Evolutionary conservation across 1,140 invertebrate genomes (phyloP).

Genomic region (Aporrectodea caliginosa): DNA sequence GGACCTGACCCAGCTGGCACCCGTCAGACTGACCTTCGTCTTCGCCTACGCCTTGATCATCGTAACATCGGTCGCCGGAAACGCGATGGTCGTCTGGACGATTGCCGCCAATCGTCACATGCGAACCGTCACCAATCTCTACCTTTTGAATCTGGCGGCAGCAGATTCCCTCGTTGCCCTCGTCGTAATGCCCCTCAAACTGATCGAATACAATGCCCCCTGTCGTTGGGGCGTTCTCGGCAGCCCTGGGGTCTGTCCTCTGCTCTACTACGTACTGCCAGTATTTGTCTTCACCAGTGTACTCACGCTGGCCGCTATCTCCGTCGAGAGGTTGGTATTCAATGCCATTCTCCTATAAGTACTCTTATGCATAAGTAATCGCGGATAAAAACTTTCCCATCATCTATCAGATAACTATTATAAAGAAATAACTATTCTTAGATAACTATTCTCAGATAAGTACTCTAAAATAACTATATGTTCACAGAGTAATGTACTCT

Average conservation of each 20-base stretch:
- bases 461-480: no score
- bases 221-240: conserved; percentile 52
- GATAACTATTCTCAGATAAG: no score
- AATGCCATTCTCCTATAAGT: no score
- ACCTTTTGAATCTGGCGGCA: conserved; percentile 58
- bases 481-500: no score
- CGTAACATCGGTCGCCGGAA: conserved; percentile 50
- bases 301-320: conserved; percentile 57
- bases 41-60: conserved; percentile 51
- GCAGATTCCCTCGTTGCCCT: conserved; percentile 56
- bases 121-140: conserved; percentile 60
- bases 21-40: conserved; percentile 38
- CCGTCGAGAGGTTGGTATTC: conserved; percentile 57
- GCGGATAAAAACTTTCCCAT: no score
- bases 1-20: neutral
- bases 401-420: no score
- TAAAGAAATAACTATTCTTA: no score
- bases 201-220: conserved; percentile 57
- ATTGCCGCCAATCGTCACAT: conserved; percentile 54
- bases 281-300: conserved; percentile 57
- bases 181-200: conserved; percentile 58
- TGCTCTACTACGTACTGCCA: conserved; percentile 53
- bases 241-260: conserved; percentile 52
- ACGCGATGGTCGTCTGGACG: conserved; percentile 48
- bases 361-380: no score